These are phyloP conservation scores for Acropternis orthonyx DNA, from an alignment of 2,797 vertebrate genomes.

Conservation along the genomic window DNA sequence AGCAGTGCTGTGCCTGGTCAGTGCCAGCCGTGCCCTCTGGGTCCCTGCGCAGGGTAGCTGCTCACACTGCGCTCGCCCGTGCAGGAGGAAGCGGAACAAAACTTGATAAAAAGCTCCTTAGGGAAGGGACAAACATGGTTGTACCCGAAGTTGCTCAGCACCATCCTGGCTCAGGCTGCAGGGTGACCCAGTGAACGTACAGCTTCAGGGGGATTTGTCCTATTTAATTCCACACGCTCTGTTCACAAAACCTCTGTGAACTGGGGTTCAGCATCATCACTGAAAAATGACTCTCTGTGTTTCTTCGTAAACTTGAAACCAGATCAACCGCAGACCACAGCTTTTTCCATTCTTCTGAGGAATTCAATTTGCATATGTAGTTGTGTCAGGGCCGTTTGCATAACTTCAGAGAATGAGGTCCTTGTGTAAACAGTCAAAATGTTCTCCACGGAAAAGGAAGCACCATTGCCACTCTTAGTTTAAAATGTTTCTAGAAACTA, in stretches of 20 bases:
- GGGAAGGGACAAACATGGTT: rapidly evolving
- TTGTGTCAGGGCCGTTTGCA: slow-evolving; percentile 47
- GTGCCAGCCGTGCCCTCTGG: background rate
- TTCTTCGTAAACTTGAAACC: slow-evolving; percentile 67
- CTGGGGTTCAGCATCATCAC: background rate
- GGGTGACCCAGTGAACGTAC: rapidly evolving
- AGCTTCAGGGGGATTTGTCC: background rate
- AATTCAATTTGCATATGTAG: slow-evolving; percentile 60
- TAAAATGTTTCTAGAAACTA: slow-evolving; percentile 18
- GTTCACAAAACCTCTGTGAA: background rate
- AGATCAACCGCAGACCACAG: slow-evolving; percentile 76
- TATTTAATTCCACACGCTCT: background rate
- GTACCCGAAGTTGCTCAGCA: background rate
- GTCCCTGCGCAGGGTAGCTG: background rate
- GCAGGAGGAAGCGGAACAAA: background rate
- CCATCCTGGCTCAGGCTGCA: rapidly evolving
- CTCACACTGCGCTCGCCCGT: rapidly evolving
- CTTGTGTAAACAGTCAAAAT: slow-evolving; percentile 1
- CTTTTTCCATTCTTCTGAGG: slow-evolving; percentile 82
- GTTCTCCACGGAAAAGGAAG: background rate
- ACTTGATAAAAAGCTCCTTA: background rate
- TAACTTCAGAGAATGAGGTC: slow-evolving; percentile 43
- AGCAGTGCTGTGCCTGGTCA: background rate
- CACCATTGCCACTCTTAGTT: background rate
- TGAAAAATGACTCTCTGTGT: slow-evolving; percentile 38